A percentile compares a stretch with the other conserved stretches of the same genome.
Conservation (phyloP, 2,888 invertebrate genomes). For the Sisyra terminalis region DNA sequence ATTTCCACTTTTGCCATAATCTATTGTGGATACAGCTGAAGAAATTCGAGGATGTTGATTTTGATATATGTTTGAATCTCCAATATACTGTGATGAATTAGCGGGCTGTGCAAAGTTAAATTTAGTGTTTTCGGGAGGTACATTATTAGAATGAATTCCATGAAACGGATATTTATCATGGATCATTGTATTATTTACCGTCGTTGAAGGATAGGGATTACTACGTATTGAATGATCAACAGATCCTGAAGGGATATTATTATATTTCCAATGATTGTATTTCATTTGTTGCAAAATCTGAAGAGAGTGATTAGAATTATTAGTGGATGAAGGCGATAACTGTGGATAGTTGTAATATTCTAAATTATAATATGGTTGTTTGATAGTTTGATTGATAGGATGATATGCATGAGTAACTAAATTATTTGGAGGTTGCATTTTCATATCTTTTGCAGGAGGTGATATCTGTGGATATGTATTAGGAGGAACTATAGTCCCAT, state of each 20-base stretch:
- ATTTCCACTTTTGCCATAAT: too few relatives aligned
- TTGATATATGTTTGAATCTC: not conserved
- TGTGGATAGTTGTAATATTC: not conserved
- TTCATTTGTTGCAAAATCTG: constrained; percentile 1
- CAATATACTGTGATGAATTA: not conserved
- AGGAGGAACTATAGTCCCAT: too few relatives aligned
- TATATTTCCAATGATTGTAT: not conserved
- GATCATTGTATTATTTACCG: constrained; percentile 1
- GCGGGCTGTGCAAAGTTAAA: not conserved
- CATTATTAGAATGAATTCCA: not conserved
- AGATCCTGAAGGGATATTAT: not conserved
- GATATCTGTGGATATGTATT: too few relatives aligned
- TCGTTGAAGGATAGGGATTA: not conserved
- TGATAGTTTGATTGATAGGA: not conserved
- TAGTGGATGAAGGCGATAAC: not conserved
- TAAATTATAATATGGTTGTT: not conserved
- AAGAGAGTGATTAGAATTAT: not conserved
- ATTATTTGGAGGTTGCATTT: too few relatives aligned
- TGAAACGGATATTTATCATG: constrained; percentile 9
- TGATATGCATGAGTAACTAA: not conserved
- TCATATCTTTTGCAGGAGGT: too few relatives aligned
- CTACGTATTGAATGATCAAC: not conserved
- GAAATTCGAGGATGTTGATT: not conserved
- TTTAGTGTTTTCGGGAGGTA: not conserved
- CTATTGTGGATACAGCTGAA: not conserved